Evolutionary conservation across 2,113 vertebrate species (phyloP), one percentile per base, ranked within the genome.

Genomic region (Gorsachius goisagi): DNA sequence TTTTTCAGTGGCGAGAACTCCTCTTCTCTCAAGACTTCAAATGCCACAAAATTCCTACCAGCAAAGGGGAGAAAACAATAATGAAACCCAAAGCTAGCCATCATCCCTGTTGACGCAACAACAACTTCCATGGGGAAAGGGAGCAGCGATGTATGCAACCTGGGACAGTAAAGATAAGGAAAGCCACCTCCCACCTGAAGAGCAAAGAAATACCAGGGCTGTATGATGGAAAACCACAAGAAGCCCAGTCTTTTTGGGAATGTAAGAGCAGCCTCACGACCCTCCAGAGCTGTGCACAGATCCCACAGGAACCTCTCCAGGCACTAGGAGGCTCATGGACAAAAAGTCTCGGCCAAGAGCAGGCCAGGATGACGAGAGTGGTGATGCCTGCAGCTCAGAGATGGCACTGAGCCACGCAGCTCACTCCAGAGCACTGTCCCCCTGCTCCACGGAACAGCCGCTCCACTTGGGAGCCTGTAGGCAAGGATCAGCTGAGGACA

Each of bases 1-100:
- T 99, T 99, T 96, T 99, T 99, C 66, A 99, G 95, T 0, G 99
- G 99, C 0, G 99, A 99, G 84, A 99, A 99, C 95, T 99, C 99
- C 4, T 99, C 99, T 85, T 99, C 98, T 79, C 99, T 97, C 41
- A 81, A 39, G 18, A 99, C 99, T 95, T 99, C 99, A 76, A 99
- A 99, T 20, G 96, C 99, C 37, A 99, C 99, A 49, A 99, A 99
- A 84, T 98, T 99, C 96, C 99, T 99, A 93, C 12, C 60, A 11
- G 59, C 27, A 90, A 56, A 63, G 53, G 67, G 77, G 80, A 73
- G 50, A 89, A 56, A 64, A 62, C 15, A 73, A 24, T 62, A 66
- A 67, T 44, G 63, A 71, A 74, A 96, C 93, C 7, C 37, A 90
- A 68, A 90, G 64, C 11, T n/a, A 45, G 17, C n/a, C 33, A 76